Percentiles rank a stretch among this genome's conserved stretches.
Evolutionary conservation across 2,888 invertebrate species (phyloP).

Genomic region (Callyntrura sp.): DNA sequence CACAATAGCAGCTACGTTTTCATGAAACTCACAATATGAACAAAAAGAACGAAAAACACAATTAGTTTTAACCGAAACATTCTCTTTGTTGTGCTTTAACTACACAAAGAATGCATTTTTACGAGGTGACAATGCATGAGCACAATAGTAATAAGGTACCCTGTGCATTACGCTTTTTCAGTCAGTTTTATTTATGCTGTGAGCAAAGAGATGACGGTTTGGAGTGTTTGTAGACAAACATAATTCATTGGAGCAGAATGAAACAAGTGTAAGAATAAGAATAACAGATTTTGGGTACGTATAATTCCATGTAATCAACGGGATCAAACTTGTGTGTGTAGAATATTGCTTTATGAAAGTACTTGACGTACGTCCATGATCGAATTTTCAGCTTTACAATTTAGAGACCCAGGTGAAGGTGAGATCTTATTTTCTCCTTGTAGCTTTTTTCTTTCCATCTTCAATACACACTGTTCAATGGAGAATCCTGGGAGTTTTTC

Average conservation of each 20-base stretch:
- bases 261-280: neutral
- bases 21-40: neutral
- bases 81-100: conserved; percentile 14
- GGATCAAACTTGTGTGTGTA: too few relatives aligned
- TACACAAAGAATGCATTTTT: conserved; percentile 49
- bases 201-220: neutral
- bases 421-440: too few relatives aligned
- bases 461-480: too few relatives aligned
- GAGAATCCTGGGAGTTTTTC: too few relatives aligned
- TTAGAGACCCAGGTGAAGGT: too few relatives aligned
- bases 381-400: too few relatives aligned
- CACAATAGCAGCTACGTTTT: neutral
- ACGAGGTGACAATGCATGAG: conserved; percentile 54
- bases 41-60: conserved; percentile 21
- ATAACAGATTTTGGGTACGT: neutral
- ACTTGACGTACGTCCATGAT: too few relatives aligned
- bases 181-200: conserved; percentile 9
- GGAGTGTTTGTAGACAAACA: neutral
- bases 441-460: too few relatives aligned
- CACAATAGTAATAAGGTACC: neutral
- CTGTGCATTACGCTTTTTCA: conserved; percentile 19
- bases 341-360: too few relatives aligned
- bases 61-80: conserved; percentile 7
- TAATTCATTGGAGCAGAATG: neutral
- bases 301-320: neutral